Percentiles rank a stretch among this genome's conserved stretches.
Conservation (phyloP, 1,140 invertebrate genomes). For the Helicorthomorpha holstii region DNA sequence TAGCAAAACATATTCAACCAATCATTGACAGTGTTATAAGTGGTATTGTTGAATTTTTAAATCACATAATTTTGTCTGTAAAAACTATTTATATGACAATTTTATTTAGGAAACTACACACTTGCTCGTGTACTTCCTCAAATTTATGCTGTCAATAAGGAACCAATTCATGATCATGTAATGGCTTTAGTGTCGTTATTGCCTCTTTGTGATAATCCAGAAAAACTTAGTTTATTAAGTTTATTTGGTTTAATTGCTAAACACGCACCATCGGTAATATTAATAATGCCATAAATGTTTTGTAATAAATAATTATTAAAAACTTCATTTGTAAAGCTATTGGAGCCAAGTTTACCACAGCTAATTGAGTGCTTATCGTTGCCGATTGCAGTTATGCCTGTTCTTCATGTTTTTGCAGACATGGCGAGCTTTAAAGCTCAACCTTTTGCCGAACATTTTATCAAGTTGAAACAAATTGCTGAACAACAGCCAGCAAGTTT, state of each 20-base stretch:
- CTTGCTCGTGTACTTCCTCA: slow-evolving; percentile 68
- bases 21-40: slow-evolving; percentile 77
- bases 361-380: slow-evolving; percentile 49
- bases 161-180: slow-evolving; percentile 64
- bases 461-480: slow-evolving; percentile 44
- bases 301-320: too few relatives aligned
- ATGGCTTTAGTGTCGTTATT: slow-evolving; percentile 61
- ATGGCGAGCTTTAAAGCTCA: slow-evolving; percentile 47
- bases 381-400: slow-evolving; percentile 35
- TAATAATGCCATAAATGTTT: too few relatives aligned
- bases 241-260: slow-evolving; percentile 63
- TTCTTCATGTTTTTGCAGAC: slow-evolving; percentile 58
- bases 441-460: slow-evolving; percentile 45
- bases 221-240: slow-evolving; percentile 62
- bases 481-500: slow-evolving; percentile 45
- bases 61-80: neutral
- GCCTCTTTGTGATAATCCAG: slow-evolving; percentile 58
- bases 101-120: slow-evolving; percentile 53
- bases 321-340: slow-evolving; percentile 32
- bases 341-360: slow-evolving; percentile 57
- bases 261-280: slow-evolving; percentile 53
- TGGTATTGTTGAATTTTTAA: slow-evolving; percentile 6
- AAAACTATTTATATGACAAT: neutral
- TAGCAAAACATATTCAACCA: slow-evolving; percentile 68
- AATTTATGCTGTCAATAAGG: slow-evolving; percentile 67